Evolutionary conservation across 2,797 vertebrate genomes (phyloP).

Genomic region (Sarcoramphus papa): DNA sequence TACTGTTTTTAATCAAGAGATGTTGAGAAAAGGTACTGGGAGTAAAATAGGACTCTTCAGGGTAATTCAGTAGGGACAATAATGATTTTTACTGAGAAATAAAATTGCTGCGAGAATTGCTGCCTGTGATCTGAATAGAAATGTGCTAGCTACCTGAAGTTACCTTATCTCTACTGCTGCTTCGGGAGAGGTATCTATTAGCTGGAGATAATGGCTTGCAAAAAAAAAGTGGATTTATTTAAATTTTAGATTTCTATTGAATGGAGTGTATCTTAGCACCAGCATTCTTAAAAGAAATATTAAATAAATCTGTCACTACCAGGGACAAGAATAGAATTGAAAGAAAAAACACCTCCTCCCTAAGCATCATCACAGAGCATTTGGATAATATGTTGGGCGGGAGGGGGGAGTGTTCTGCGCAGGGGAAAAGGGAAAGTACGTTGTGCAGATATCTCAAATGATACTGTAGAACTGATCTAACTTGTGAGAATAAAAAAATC

Average conservation of each 20-base stretch:
- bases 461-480: neutral
- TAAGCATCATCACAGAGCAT: neutral
- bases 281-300: neutral
- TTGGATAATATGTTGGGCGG: neutral
- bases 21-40: constrained; percentile 15
- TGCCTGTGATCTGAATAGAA: constrained; percentile 25
- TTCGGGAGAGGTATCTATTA: neutral
- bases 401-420: neutral
- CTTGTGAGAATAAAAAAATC: neutral
- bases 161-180: neutral
- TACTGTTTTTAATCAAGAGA: constrained; percentile 66
- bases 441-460: neutral
- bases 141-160: neutral
- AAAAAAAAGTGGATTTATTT: neutral
- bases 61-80: constrained; percentile 36
- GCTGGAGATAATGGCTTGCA: neutral
- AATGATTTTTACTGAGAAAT: constrained; percentile 65
- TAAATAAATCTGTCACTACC: neutral
- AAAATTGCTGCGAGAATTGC: constrained; percentile 29
- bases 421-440: neutral
- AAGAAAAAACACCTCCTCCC: neutral
- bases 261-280: neutral
- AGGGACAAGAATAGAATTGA: neutral
- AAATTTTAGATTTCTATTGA: neutral
- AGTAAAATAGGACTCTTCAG: constrained; percentile 45